Conservation (phyloP, 2,797 vertebrate species). For the Halcyon smyrnensis region DNA sequence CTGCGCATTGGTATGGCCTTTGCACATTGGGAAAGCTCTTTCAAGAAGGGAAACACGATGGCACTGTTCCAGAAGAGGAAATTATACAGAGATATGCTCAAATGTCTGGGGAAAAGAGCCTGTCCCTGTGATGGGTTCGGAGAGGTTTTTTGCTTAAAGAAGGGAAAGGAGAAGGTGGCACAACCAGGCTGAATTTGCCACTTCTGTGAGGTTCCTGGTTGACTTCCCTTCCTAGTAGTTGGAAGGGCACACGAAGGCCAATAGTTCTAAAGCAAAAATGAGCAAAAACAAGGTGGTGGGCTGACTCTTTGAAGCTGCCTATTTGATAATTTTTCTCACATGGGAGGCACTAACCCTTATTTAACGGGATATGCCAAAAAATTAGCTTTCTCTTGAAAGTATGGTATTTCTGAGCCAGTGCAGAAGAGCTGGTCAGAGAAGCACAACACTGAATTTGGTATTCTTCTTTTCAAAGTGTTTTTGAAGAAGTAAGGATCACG, state of each 20-base stretch:
- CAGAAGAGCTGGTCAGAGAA: background rate
- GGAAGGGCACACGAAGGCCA: background rate
- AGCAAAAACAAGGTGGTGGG: background rate
- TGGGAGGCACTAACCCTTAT: background rate
- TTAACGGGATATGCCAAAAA: background rate
- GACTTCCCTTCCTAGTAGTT: background rate
- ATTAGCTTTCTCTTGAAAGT: background rate
- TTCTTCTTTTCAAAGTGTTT: background rate
- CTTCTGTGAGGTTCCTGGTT: background rate
- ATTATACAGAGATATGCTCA: background rate
- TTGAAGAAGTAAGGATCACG: background rate
- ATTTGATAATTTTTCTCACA: background rate
- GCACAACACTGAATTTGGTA: background rate
- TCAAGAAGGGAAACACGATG: background rate
- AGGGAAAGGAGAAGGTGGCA: background rate
- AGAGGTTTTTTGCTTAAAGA: background rate
- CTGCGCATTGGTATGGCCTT: background rate
- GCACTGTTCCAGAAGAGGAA: background rate
- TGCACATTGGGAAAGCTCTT: background rate
- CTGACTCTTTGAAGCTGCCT: background rate
- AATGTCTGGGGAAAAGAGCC: background rate
- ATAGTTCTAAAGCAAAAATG: background rate
- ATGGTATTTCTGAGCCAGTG: background rate
- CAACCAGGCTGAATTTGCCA: background rate
- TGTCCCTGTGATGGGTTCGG: background rate